Evolutionary conservation across 2,113 vertebrate species (phyloP).

Genomic region (Calcarius ornatus): DNA sequence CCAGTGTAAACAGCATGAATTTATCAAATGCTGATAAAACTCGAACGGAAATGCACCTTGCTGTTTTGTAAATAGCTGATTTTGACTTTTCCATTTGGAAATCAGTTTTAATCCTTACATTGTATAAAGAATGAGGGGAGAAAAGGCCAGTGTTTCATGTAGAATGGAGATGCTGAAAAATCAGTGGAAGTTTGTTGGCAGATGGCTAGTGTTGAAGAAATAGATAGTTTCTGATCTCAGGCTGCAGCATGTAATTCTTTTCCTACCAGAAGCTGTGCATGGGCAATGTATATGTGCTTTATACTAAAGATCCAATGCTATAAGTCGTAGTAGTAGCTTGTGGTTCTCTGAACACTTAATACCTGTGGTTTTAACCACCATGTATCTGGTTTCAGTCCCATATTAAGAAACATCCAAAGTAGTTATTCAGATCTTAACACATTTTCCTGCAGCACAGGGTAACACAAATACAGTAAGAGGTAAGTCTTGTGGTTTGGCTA

Average conservation of each 20-base stretch:
- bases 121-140: not conserved
- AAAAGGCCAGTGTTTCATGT: not conserved
- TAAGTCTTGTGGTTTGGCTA: not conserved
- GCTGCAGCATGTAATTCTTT: not conserved
- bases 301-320: not conserved
- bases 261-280: not conserved
- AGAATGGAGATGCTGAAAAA: not conserved
- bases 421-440: not conserved
- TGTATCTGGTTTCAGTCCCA: not conserved
- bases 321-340: not conserved
- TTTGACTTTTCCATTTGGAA: not conserved
- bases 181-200: not conserved
- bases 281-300: not conserved
- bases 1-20: not conserved
- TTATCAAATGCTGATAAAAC: not conserved
- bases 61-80: not conserved
- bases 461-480: not conserved
- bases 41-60: not conserved
- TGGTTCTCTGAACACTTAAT: not conserved
- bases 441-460: not conserved
- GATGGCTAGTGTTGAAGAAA: not conserved
- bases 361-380: not conserved
- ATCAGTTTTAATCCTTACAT: not conserved
- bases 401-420: not conserved
- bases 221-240: not conserved